Base-by-base conservation (phyloP, 2,888 invertebrate genomes). In the Euplagia quadripunctaria region DNA sequence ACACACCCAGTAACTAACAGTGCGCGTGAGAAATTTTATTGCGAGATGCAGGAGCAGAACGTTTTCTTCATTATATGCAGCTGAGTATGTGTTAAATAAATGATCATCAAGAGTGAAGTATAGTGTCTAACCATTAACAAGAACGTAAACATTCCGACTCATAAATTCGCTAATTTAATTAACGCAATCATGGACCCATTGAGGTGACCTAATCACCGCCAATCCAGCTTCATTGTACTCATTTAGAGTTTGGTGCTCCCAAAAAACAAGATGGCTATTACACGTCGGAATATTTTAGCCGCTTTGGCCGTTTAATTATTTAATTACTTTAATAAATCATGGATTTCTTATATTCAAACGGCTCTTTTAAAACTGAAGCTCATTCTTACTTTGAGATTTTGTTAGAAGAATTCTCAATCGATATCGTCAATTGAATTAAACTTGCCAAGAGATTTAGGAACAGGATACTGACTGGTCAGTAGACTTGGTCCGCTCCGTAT, bases 131-230 rank as follows among this genome's bases (percentile, higher is more conserved):
- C 51, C 46, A 31, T 63, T 49, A 63, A 41, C 46, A 71, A 73
- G 71, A 78, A 70, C 66, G 77, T 75, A 68, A 79, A 75, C 68
- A 70, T 65, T 68, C 64, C 66, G 61, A 64, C 71, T 55, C 55
- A 52, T 72, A 71, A 80, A 86, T 85, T 86, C 80, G 84, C 88
- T 89, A 87, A 90, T 88, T 88, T 70, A 79, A 89, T 90, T 88
- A 89, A 77, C 68, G 73, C 86, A 86, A 85, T 86, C 81, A 84
- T 74, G 70, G 74, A 64, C 68, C 41, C 46, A 65, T 74, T 75
- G 78, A 79, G 78, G 85, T 87, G 87, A 87, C 87, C 87, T 86
- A 87, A 87, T 87, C 85, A 86, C 79, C 79, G 72, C 55, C 82
- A 85, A 87, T 85, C 77, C 82, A 81, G 82, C 79, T 81, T 87